phyloP scores from a whole-genome alignment of 2,113 vertebrate genomes.

The Spea bombifrons region DNA sequence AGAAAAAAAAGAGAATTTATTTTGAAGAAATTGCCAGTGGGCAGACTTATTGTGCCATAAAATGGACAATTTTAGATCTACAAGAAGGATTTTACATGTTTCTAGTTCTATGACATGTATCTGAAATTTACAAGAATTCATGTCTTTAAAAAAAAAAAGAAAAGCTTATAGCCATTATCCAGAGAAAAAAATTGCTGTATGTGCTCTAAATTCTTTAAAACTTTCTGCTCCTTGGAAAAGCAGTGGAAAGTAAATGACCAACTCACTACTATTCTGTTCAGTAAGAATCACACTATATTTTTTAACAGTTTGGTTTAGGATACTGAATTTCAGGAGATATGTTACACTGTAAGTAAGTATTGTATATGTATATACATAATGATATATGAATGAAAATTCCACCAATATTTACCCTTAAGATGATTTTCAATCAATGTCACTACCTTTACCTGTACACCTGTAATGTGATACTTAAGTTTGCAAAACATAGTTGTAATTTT shows the following conservation, averaged over 20 bases:
- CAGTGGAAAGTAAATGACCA: not conserved
- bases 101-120: conserved; percentile 35
- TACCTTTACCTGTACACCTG: conserved; percentile 58
- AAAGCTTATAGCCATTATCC: not conserved
- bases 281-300: too few relatives aligned
- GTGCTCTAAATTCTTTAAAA: not conserved
- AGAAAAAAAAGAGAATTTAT: conserved; percentile 21
- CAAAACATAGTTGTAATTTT: conserved; percentile 41
- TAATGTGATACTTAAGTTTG: conserved; percentile 52
- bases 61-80: conserved; percentile 35
- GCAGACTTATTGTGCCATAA: conserved; percentile 52
- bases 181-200: conserved; percentile 44
- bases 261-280: too few relatives aligned
- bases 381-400: conserved; percentile 48
- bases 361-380: too few relatives aligned
- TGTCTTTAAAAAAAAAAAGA: not conserved
- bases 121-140: conserved; percentile 52
- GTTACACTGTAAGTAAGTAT: not conserved
- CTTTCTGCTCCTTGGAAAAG: not conserved
- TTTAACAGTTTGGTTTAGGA: not conserved
- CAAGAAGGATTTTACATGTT: conserved; percentile 28
- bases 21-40: conserved; percentile 53
- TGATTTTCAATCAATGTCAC: conserved; percentile 50
- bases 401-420: conserved; percentile 50
- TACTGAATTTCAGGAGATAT: not conserved